Conservation (phyloP, 2,113 vertebrate genomes). For the Acanthochromis polyacanthus region DNA sequence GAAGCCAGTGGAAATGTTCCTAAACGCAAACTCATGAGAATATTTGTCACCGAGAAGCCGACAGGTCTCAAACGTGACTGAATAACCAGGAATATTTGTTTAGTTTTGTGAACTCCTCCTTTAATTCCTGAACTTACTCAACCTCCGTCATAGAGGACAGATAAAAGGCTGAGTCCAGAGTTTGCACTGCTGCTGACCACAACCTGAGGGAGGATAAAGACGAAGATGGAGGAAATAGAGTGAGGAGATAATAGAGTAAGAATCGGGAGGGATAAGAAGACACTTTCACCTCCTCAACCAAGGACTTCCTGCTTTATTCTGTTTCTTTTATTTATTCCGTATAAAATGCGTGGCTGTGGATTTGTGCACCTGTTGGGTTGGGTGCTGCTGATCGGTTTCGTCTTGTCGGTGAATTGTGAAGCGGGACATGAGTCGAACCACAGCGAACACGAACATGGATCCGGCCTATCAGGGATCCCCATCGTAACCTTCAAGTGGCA, state of each 20-base stretch:
- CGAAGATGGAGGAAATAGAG: slow-evolving; percentile 13
- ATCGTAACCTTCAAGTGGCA: slow-evolving; percentile 90
- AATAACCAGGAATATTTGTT: slow-evolving; percentile 53
- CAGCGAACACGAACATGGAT: not conserved
- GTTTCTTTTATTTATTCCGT: not conserved
- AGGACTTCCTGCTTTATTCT: not conserved
- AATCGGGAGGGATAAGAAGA: slow-evolving; percentile 5
- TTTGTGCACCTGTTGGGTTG: slow-evolving; percentile 31
- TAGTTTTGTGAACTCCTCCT: slow-evolving; percentile 28
- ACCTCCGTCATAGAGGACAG: slow-evolving; percentile 20
- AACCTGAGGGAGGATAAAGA: slow-evolving; percentile 26
- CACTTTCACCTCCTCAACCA: not conserved
- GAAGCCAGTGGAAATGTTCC: slow-evolving; percentile 16
- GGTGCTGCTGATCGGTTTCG: slow-evolving; percentile 42
- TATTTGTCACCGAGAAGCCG: not conserved
- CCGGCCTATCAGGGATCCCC: slow-evolving; percentile 70
- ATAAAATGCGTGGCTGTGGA: slow-evolving; percentile 55
- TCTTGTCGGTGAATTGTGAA: slow-evolving; percentile 13
- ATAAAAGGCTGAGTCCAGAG: slow-evolving; percentile 58
- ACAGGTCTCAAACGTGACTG: slow-evolving; percentile 62
- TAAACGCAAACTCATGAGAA: slow-evolving; percentile 9
- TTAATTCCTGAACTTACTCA: slow-evolving; percentile 13
- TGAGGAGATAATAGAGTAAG: slow-evolving; percentile 4
- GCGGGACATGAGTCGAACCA: not conserved
- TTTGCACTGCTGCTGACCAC: slow-evolving; percentile 20